Conservation (phyloP, 2,888 invertebrate genomes). For the Drosophila subquinaria region DNA sequence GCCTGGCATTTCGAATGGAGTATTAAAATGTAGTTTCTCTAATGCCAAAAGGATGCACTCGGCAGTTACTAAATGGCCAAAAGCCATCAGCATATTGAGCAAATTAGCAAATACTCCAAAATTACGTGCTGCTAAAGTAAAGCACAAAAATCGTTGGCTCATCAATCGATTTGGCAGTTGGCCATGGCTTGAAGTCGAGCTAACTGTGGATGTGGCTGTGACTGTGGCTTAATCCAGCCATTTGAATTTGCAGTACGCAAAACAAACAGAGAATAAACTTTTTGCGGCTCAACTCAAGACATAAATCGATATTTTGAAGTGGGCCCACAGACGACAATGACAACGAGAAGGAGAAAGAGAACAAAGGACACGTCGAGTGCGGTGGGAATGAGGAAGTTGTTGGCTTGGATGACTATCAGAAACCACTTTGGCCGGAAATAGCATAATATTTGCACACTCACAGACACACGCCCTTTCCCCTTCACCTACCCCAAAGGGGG, state of each 20-base stretch:
- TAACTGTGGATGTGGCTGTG: conserved; percentile 24
- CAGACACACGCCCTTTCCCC: conserved; percentile 20
- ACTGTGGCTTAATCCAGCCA: conserved; percentile 48
- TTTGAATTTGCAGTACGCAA: conserved; percentile 55
- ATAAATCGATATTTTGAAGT: conserved; percentile 71
- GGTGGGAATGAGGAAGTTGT: conserved; percentile 23
- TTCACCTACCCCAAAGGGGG: neutral
- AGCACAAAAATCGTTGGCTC: conserved; percentile 5
- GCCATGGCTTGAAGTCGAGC: conserved; percentile 25
- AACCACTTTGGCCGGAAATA: conserved; percentile 73
- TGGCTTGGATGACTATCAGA: conserved; percentile 70
- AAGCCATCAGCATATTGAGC: conserved; percentile 63
- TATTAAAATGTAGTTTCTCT: conserved; percentile 56
- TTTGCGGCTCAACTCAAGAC: conserved; percentile 48
- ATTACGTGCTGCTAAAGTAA: conserved; percentile 46
- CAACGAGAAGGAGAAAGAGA: neutral
- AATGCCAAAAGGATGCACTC: conserved; percentile 52
- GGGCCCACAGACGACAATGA: conserved; percentile 30
- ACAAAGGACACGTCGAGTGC: neutral
- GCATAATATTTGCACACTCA: conserved; percentile 73
- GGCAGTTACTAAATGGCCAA: conserved; percentile 49
- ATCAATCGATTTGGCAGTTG: conserved; percentile 50
- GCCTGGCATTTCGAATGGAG: conserved; percentile 41
- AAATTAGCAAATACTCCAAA: conserved; percentile 52
- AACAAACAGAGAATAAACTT: conserved; percentile 40